phyloP scores from a whole-genome alignment of 2,113 vertebrate species.

The Neotoma lepida region DNA sequence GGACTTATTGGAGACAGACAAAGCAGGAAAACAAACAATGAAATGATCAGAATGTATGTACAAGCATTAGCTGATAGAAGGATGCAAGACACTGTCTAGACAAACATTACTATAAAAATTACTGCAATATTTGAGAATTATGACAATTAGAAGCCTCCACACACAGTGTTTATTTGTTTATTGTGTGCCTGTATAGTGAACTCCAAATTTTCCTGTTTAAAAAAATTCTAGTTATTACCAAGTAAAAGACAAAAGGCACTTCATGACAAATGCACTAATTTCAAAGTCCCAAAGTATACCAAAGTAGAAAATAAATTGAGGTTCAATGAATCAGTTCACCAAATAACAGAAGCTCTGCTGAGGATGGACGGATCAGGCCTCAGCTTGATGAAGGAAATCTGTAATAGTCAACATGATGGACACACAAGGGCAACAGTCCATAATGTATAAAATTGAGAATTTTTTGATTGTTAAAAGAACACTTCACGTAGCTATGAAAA shows the following conservation, averaged over 20 bases:
- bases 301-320: conserved; percentile 72
- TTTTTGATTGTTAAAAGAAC: conserved; percentile 79
- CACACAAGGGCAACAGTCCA: conserved; percentile 51
- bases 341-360: conserved; percentile 34
- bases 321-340: conserved; percentile 78
- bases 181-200: not conserved
- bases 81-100: not conserved
- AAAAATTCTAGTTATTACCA: conserved; percentile 36
- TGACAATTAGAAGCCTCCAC: not conserved
- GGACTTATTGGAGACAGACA: conserved; percentile 53
- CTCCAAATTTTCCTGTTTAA: not conserved
- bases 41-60: conserved; percentile 39
- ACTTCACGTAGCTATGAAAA: conserved; percentile 78
- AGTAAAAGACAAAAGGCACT: conserved; percentile 55
- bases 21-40: not conserved
- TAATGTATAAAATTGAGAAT: conserved; percentile 74
- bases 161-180: conserved; percentile 24
- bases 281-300: conserved; percentile 64
- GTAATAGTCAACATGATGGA: conserved; percentile 72
- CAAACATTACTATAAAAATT: conserved; percentile 45
- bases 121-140: conserved; percentile 22
- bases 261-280: conserved; percentile 63
- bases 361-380: conserved; percentile 19
- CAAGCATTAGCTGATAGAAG: conserved; percentile 22
- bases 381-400: conserved; percentile 74